Conservation (phyloP, 2,797 vertebrate species). For the Erithacus rubecula region DNA sequence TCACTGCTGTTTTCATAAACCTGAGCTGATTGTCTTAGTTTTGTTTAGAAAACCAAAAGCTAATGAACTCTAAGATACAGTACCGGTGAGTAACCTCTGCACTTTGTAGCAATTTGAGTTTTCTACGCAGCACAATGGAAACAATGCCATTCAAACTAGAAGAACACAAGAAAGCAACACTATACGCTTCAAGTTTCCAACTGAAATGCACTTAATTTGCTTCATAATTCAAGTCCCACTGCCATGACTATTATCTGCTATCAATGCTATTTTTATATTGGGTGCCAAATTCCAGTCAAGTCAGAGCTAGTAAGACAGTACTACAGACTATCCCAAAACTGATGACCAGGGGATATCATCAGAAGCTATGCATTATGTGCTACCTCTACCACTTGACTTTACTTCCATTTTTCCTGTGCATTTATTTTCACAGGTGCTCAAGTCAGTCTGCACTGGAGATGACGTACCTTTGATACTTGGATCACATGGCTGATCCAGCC, state of each 20-base stretch:
- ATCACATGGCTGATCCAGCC: background rate
- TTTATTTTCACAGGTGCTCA: background rate
- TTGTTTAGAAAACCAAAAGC: constrained; percentile 27
- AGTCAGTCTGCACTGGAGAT: background rate
- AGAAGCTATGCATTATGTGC: background rate
- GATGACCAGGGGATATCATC: background rate
- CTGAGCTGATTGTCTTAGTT: constrained; percentile 65
- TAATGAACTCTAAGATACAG: constrained; percentile 38
- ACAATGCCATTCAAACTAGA: background rate
- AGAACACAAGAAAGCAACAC: background rate
- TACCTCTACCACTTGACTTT: background rate
- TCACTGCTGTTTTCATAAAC: constrained; percentile 48
- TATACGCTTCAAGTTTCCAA: background rate
- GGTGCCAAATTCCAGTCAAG: background rate
- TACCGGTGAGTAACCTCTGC: constrained; percentile 11
- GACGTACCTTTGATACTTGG: background rate
- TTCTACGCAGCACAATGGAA: constrained; percentile 17
- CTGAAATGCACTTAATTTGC: background rate
- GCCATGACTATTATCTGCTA: background rate
- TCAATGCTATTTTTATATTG: background rate
- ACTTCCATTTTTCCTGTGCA: background rate
- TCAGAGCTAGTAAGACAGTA: background rate
- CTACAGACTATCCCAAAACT: background rate
- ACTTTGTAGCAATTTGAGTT: constrained; percentile 14
- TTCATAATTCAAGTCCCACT: background rate